These are phyloP conservation scores for Calliscelio sp. DNA, from an alignment of 2,888 invertebrate species.

Conservation along the genomic window DNA sequence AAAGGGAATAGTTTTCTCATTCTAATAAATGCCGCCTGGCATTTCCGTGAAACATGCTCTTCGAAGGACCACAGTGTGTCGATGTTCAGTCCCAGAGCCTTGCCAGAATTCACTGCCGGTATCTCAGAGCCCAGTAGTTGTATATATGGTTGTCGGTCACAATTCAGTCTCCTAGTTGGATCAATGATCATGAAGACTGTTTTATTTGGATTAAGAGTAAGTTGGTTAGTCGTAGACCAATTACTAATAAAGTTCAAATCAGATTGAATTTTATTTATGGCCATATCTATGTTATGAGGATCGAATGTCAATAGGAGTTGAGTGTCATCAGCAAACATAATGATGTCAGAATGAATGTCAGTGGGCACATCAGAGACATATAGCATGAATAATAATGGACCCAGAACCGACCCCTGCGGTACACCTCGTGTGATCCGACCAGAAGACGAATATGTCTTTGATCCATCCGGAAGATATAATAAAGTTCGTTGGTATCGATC, in stretches of 20 bases:
- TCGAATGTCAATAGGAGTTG: background rate
- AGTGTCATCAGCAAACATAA: constrained; percentile 20
- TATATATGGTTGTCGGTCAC: too few species aligned
- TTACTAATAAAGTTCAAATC: background rate
- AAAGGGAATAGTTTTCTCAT: background rate
- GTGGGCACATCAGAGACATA: constrained; percentile 1
- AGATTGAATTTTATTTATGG: background rate
- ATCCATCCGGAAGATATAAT: background rate
- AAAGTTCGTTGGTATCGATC: background rate
- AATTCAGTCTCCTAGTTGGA: background rate
- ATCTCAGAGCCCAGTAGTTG: background rate
- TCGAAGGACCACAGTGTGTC: background rate
- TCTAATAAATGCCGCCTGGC: background rate
- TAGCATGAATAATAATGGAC: background rate
- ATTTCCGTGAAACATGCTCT: background rate
- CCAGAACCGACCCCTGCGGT: constrained; percentile 1
- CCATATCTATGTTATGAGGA: background rate
- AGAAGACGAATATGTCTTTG: background rate
- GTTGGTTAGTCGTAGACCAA: background rate
- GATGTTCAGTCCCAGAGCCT: background rate
- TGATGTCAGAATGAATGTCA: background rate
- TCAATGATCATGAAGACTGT: background rate
- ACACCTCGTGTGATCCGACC: background rate
- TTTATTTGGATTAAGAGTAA: background rate
- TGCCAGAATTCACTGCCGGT: background rate